These are phyloP conservation scores for Caenorhabditis imperialis DNA, from an alignment of 2,888 invertebrate species.

Conservation along the genomic window DNA sequence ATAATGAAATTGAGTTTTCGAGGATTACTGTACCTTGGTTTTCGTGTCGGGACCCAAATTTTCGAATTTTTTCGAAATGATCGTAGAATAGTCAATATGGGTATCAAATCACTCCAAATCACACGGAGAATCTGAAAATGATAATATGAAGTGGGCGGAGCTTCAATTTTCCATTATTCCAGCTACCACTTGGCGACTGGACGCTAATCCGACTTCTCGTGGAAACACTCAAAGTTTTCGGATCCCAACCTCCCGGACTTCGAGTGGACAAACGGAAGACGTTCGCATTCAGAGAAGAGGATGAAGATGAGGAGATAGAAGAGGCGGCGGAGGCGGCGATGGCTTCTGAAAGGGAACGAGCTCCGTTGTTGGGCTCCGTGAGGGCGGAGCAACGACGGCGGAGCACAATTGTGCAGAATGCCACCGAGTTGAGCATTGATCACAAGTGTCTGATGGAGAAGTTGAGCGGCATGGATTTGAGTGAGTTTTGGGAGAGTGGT, in stretches of 20 bases:
- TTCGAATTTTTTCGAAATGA: too few relatives aligned
- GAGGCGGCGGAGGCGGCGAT: slow-evolving; percentile 48
- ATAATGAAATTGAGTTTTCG: too few relatives aligned
- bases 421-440: slow-evolving; percentile 62
- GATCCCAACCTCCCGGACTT: slow-evolving; percentile 59
- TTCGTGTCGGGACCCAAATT: too few relatives aligned
- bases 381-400: slow-evolving; percentile 54
- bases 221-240: slow-evolving; percentile 73
- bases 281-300: slow-evolving; percentile 58
- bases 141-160: too few relatives aligned
- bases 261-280: slow-evolving; percentile 58
- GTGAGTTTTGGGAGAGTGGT: too few relatives aligned
- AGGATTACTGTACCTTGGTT: too few relatives aligned
- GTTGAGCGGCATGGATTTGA: slow-evolving; percentile 67
- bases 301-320: slow-evolving; percentile 57
- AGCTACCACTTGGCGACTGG: slow-evolving; percentile 77
- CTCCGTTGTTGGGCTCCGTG: slow-evolving; percentile 47
- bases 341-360: slow-evolving; percentile 37
- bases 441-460: slow-evolving; percentile 69
- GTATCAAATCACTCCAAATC: too few relatives aligned
- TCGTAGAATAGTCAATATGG: too few relatives aligned
- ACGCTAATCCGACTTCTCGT: slow-evolving; percentile 74
- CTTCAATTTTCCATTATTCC: neutral
- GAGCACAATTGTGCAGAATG: slow-evolving; percentile 48
- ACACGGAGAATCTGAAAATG: too few relatives aligned